Evolutionary conservation across 2,797 vertebrate genomes (phyloP), one percentile per base, ranked within the genome.

Genomic region (Hemibagrus guttatus): DNA sequence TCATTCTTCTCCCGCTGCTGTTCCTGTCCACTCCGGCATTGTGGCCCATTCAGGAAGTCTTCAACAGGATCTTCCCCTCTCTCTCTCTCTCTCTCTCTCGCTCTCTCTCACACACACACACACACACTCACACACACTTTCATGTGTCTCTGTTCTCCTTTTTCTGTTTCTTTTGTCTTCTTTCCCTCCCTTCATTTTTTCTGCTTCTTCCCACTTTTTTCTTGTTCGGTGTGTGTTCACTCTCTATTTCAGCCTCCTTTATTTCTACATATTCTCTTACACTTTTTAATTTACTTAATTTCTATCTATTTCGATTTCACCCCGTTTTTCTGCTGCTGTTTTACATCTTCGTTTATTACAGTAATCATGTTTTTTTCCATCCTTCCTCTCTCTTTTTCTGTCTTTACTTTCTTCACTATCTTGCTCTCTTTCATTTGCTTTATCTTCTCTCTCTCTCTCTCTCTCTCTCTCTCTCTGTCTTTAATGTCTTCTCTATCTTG

Each of bases 21-120:
- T 84, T 46, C 86, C 56, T 54, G 28, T 31, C 6, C 63, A 26
- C 56, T 46, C n/a, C 74, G 19, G 54, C 85, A 86, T 61, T 80
- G 28, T 80, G 56, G 78, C 35, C 68, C 69, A 68, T 85, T 88
- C 87, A 88, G 87, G 87, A 88, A 88, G 83, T 85, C 78, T 85
- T 87, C 69, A 63, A 68, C 85, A 68, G 64, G 31, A 68, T 86
- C 76, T 81, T 42, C 28, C 84, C 6, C 84, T 56, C 84, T 66
- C 59, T 76, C 35, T n/a, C 31, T 42, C 68, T n/a, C 31, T 23
- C 46, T 71, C 66, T 71, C 82, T 39, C 52, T 84, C 82, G 71
- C 66, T 39, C 49, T 54, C 46, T 14, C 63, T 21, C 78, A 5
- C 79, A 16, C 59, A n/a, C 56, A 13, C 75, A 8, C 49, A 52